These are phyloP conservation scores for Laterallus jamaicensis DNA, from an alignment of 2,113 vertebrate species.

Conservation along the genomic window DNA sequence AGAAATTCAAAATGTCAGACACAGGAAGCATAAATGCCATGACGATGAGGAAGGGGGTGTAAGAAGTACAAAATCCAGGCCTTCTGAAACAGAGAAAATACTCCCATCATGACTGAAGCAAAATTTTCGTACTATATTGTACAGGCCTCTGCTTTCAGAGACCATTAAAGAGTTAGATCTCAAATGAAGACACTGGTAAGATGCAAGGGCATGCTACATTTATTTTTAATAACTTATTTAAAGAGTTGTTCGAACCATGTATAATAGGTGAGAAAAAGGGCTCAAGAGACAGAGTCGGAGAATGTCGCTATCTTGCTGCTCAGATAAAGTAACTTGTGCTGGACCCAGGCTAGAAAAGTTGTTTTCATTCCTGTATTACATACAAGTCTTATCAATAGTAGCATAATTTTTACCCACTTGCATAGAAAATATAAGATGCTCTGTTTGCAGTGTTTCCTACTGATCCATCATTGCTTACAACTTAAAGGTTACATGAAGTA, in stretches of 20 bases:
- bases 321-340: not conserved
- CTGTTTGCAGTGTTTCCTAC: not conserved
- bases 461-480: not conserved
- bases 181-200: not conserved
- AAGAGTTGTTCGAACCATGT: not conserved
- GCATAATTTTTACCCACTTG: not conserved
- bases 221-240: constrained; percentile 7
- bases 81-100: not conserved
- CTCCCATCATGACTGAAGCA: not conserved
- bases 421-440: not conserved
- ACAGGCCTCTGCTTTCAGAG: not conserved
- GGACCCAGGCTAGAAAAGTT: not conserved
- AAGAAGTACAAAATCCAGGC: not conserved
- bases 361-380: not conserved
- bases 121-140: not conserved
- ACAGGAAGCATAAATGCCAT: not conserved
- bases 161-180: not conserved
- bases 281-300: not conserved
- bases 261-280: not conserved
- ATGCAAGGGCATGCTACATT: constrained; percentile 1
- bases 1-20: not conserved
- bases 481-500: not conserved
- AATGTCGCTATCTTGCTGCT: not conserved
- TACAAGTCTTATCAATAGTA: not conserved
- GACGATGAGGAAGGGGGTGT: not conserved